A percentile compares a stretch with the other conserved stretches of the same genome.
phyloP scores from a whole-genome alignment of 1,140 invertebrate genomes.

The Argopecten irradians region DNA sequence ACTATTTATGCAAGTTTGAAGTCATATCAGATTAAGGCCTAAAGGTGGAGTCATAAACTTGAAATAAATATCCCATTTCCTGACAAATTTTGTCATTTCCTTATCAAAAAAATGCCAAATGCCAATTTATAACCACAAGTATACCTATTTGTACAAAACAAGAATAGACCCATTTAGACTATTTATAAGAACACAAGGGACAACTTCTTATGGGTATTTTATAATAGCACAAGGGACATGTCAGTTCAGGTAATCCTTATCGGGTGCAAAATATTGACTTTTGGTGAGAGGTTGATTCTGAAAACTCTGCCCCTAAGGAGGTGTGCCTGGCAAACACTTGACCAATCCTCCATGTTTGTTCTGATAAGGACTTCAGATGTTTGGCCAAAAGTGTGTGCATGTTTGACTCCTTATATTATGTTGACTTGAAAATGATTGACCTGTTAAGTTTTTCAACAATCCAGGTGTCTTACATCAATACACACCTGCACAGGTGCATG shows the following conservation, averaged over 20 bases:
- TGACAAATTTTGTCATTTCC: constrained; percentile 22
- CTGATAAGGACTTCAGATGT: not conserved
- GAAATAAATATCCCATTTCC: constrained; percentile 2
- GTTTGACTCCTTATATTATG: not conserved
- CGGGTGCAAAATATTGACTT: constrained; percentile 21
- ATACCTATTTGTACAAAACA: not conserved
- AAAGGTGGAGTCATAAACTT: not conserved
- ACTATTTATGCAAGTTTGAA: not conserved
- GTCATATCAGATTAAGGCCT: not conserved
- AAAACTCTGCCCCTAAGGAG: constrained; percentile 14
- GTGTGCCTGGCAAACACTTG: not conserved
- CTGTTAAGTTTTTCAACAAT: constrained; percentile 4
- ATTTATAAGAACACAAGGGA: constrained; percentile 22
- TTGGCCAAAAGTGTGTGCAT: not conserved
- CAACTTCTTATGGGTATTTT: not conserved
- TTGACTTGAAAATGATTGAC: constrained; percentile 2
- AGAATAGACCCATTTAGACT: constrained; percentile 17
- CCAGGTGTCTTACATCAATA: not conserved
- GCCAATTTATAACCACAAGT: constrained; percentile 7
- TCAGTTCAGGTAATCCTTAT: constrained; percentile 16
- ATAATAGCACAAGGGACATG: not conserved
- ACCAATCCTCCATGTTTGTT: not conserved
- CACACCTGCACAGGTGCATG: not conserved
- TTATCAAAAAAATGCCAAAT: constrained; percentile 12
- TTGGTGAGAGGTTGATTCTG: not conserved